Conservation (phyloP, 2,888 invertebrate species). For the Hipparchia semele region DNA sequence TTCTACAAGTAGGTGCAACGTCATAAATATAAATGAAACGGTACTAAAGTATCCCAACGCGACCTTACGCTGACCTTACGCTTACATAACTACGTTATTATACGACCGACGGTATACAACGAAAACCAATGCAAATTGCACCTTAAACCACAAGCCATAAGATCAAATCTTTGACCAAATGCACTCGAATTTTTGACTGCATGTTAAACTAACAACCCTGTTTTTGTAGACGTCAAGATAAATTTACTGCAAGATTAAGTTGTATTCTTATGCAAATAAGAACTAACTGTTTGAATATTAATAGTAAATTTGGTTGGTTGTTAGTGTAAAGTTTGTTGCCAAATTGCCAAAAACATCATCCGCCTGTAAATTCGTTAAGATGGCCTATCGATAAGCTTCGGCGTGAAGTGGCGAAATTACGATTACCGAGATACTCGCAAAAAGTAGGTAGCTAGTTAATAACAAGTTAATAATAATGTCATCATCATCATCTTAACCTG, state of each 20-base stretch:
- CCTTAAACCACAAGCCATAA: not conserved
- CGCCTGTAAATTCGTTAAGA: slow-evolving; percentile 56
- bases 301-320: not conserved
- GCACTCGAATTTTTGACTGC: not conserved
- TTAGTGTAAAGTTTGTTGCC: slow-evolving; percentile 7
- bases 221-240: not conserved
- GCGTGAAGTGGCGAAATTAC: slow-evolving; percentile 25
- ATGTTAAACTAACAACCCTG: slow-evolving; percentile 4
- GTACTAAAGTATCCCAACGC: slow-evolving; percentile 28
- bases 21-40: slow-evolving; percentile 40
- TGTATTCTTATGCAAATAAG: not conserved
- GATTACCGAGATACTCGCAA: not conserved
- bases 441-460: not conserved
- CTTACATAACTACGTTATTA: slow-evolving; percentile 17
- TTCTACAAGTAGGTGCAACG: slow-evolving; percentile 20
- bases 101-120: not conserved
- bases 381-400: slow-evolving; percentile 58
- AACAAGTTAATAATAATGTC: not conserved
- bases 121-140: not conserved
- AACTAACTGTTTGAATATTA: not conserved
- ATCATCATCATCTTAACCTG: too few relatives aligned
- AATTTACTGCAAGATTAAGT: slow-evolving; percentile 2
- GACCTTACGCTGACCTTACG: slow-evolving; percentile 52
- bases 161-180: not conserved
- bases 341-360: slow-evolving; percentile 44